Percentiles rank a stretch among this genome's conserved stretches.
phyloP scores from a whole-genome alignment of 2,113 vertebrate genomes.

The Pholis gunnellus region DNA sequence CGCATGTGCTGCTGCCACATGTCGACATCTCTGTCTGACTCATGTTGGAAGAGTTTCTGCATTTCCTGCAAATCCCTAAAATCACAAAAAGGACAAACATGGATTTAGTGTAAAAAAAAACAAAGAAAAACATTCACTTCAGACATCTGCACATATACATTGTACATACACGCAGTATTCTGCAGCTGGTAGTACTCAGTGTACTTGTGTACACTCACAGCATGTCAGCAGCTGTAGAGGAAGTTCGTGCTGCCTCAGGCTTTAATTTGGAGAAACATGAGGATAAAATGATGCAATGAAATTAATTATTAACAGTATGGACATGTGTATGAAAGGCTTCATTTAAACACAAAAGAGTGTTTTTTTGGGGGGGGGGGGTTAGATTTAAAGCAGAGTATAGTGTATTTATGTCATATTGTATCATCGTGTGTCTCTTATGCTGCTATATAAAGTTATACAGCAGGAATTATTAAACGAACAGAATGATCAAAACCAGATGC shows the following conservation, averaged over 20 bases:
- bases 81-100: not conserved
- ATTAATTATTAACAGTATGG: not conserved
- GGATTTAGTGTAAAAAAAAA: not conserved
- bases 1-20: not conserved
- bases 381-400: too few relatives aligned
- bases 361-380: not conserved
- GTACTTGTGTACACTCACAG: not conserved
- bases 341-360: too few relatives aligned
- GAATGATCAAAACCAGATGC: too few relatives aligned
- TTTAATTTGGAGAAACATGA: not conserved
- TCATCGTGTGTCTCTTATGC: not conserved
- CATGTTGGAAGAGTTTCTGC: not conserved
- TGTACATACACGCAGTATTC: not conserved
- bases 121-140: not conserved
- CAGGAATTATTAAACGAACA: too few relatives aligned
- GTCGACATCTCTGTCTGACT: not conserved
- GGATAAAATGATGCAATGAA: conserved; percentile 6
- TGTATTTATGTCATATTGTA: not conserved
- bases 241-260: not conserved
- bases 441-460: not conserved
- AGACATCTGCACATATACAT: not conserved
- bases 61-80: not conserved
- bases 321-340: not conserved
- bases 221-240: conserved; percentile 7
- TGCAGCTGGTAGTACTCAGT: conserved; percentile 16